Conservation (phyloP, 2,797 vertebrate species). For the Trachurus trachurus region DNA sequence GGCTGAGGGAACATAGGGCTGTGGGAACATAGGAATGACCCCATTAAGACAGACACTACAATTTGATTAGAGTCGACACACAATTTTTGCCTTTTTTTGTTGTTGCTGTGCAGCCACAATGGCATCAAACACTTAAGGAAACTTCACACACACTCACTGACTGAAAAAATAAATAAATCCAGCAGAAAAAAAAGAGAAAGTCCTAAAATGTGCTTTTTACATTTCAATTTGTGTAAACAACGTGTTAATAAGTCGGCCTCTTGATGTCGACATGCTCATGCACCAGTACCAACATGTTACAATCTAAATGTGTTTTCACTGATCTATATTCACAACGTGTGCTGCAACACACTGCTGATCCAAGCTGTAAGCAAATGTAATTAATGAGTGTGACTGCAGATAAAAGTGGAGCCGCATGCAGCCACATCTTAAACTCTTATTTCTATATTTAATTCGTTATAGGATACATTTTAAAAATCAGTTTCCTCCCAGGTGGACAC, state of each 20-base stretch:
- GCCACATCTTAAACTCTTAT: background rate
- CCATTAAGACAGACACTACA: no score
- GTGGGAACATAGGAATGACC: no score
- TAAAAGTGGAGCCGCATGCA: background rate
- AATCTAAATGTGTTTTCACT: background rate
- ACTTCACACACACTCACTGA: no score
- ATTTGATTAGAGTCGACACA: no score
- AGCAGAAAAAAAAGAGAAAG: background rate
- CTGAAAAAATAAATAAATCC: no score
- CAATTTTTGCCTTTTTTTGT: no score
- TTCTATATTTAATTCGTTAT: conserved; percentile 19
- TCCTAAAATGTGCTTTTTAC: background rate
- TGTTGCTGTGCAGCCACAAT: no score
- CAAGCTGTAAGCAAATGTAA: background rate
- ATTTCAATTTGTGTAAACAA: background rate
- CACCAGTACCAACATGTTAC: background rate
- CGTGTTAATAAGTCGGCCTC: background rate
- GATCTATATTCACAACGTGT: background rate
- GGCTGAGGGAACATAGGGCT: no score
- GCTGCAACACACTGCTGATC: background rate
- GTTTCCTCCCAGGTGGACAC: conserved; percentile 18
- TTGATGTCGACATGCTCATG: background rate
- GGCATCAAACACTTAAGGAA: no score
- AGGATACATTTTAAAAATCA: background rate
- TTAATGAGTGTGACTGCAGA: conserved; percentile 1